phyloP scores from a whole-genome alignment of 2,797 vertebrate genomes.

The Buceros bicornis region DNA sequence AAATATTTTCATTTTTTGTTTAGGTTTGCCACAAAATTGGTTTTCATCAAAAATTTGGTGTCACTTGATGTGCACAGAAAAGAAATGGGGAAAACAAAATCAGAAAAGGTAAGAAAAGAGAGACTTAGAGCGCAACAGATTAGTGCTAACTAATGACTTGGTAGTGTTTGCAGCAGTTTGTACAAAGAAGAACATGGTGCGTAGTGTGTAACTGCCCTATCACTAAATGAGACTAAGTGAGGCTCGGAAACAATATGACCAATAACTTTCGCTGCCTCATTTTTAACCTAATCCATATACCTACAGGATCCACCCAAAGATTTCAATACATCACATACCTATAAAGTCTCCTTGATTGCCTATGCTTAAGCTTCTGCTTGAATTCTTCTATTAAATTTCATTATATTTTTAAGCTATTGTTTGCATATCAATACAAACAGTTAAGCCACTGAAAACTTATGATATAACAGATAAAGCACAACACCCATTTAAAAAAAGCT shows the following conservation, averaged over 20 bases:
- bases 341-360: neutral
- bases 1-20: neutral
- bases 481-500: accelerated
- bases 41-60: neutral
- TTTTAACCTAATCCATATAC: neutral
- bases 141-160: neutral
- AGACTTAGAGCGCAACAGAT: neutral
- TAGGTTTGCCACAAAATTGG: neutral
- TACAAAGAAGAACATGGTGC: neutral
- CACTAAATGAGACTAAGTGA: neutral
- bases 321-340: neutral
- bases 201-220: neutral
- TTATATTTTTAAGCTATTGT: neutral
- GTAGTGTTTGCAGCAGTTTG: neutral
- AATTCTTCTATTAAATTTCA: constrained; percentile 33
- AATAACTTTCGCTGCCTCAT: neutral
- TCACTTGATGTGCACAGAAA: neutral
- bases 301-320: neutral
- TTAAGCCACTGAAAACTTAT: neutral
- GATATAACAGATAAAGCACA: neutral
- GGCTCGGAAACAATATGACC: neutral
- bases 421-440: neutral
- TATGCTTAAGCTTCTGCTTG: neutral
- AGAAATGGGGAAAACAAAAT: neutral
- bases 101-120: neutral